phyloP scores from a whole-genome alignment of 1,140 invertebrate species.

The Hestina assimilis region DNA sequence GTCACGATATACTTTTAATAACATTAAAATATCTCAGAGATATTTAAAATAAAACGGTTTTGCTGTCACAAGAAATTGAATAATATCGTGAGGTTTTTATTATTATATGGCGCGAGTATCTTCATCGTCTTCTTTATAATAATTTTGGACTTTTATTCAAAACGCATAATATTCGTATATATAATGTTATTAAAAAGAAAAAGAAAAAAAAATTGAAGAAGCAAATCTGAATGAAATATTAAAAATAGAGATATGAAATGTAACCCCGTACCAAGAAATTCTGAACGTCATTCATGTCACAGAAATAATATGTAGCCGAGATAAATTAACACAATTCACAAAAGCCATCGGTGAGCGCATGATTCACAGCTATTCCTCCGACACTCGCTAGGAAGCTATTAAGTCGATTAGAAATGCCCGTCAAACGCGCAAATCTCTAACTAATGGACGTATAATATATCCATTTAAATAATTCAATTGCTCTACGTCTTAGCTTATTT shows the following conservation, averaged over 20 bases:
- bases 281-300: constrained; percentile 5
- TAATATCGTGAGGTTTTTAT: too few species aligned
- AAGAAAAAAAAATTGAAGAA: too few species aligned
- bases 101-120: too few species aligned
- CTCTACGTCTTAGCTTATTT: not conserved
- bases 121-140: too few species aligned
- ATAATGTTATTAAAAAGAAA: too few species aligned
- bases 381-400: constrained; percentile 16
- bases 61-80: too few species aligned
- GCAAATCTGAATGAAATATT: too few species aligned
- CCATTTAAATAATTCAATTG: constrained; percentile 1
- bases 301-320: constrained; percentile 1
- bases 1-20: not conserved
- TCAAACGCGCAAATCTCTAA: constrained; percentile 10
- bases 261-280: not conserved
- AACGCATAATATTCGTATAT: too few species aligned
- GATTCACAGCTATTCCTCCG: constrained; percentile 20
- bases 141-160: too few species aligned
- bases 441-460: constrained; percentile 12
- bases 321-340: constrained; percentile 15
- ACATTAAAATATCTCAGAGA: too few species aligned
- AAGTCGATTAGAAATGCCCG: constrained; percentile 19
- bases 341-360: constrained; percentile 1
- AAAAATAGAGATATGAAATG: too few species aligned
- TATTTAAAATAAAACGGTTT: too few species aligned